Percentiles rank a stretch among this genome's conserved stretches.
These are phyloP conservation scores for Balaeniceps rex DNA, from an alignment of 2,113 vertebrate genomes.

Conservation along the genomic window DNA sequence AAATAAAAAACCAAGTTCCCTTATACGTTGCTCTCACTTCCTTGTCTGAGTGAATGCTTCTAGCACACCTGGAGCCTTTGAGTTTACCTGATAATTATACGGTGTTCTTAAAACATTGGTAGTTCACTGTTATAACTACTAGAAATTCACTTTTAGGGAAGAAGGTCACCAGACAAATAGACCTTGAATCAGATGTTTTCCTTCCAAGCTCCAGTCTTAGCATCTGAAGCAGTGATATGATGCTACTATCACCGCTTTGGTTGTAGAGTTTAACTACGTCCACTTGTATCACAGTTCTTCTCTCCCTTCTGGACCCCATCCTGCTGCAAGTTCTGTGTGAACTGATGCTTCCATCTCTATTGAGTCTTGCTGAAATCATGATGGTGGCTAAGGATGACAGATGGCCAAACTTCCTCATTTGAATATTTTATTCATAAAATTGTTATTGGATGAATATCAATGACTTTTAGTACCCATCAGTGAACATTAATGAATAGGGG, in stretches of 20 bases:
- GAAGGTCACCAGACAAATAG: not conserved
- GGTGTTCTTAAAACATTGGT: not conserved
- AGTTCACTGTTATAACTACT: not conserved
- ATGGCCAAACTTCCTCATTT: not conserved
- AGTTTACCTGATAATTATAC: not conserved
- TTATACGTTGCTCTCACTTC: not conserved
- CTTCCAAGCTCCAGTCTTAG: not conserved
- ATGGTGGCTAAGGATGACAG: not conserved
- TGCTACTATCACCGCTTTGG: not conserved
- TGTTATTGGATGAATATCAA: not conserved
- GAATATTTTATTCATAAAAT: not conserved
- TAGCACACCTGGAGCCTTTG: not conserved
- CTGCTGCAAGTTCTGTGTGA: not conserved
- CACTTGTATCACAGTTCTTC: not conserved
- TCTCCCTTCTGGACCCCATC: not conserved
- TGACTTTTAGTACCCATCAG: not conserved
- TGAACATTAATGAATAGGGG: not conserved
- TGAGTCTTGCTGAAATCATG: not conserved
- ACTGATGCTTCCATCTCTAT: not conserved
- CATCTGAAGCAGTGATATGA: not conserved
- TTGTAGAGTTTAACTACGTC: not conserved
- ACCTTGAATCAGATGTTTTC: not conserved
- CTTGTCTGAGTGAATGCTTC: not conserved
- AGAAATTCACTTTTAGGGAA: not conserved
- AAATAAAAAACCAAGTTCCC: not conserved